A percentile compares a stretch with the other conserved stretches of the same genome.
These are phyloP conservation scores for Brachypalpus laphriformis DNA, from an alignment of 2,888 invertebrate species.

Conservation along the genomic window DNA sequence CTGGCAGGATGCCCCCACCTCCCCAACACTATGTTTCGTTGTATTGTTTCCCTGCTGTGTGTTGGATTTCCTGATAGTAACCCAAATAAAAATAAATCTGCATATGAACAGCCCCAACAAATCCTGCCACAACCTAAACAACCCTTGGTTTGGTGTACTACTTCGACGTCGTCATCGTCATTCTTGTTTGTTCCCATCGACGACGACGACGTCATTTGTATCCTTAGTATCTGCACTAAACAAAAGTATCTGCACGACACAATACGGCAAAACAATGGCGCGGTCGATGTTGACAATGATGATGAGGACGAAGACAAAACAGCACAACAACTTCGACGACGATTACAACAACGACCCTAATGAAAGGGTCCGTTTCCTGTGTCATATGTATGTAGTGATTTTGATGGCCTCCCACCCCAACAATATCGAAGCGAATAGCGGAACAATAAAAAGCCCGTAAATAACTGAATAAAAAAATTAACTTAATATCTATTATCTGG, in stretches of 20 bases:
- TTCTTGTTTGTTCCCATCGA: conserved; percentile 26
- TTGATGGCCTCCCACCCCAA: conserved; percentile 16
- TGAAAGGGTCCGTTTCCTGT: conserved; percentile 62
- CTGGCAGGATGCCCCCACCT: neutral
- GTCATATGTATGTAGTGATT: conserved; percentile 35
- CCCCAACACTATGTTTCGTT: neutral
- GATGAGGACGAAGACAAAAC: conserved; percentile 35
- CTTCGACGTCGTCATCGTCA: conserved; percentile 29
- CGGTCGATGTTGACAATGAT: conserved; percentile 58
- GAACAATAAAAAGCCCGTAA: conserved; percentile 10
- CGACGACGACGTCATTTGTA: conserved; percentile 52
- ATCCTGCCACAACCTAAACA: conserved; percentile 61
- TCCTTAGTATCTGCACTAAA: conserved; percentile 67
- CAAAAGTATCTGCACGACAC: conserved; percentile 61
- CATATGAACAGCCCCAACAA: conserved; percentile 66
- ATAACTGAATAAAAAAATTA: conserved; percentile 19
- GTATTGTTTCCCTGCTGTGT: conserved; percentile 68
- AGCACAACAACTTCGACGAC: conserved; percentile 42
- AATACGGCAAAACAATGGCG: conserved; percentile 62
- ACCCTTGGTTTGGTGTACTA: conserved; percentile 60
- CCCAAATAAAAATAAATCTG: conserved; percentile 72
- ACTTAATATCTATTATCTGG: conserved; percentile 8
- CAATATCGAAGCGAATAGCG: conserved; percentile 8
- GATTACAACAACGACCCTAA: conserved; percentile 55
- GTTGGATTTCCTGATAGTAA: conserved; percentile 72